A percentile compares a stretch with the other conserved stretches of the same genome.
phyloP scores from a whole-genome alignment of 2,888 invertebrate species.

The Scrobipalpa costella region DNA sequence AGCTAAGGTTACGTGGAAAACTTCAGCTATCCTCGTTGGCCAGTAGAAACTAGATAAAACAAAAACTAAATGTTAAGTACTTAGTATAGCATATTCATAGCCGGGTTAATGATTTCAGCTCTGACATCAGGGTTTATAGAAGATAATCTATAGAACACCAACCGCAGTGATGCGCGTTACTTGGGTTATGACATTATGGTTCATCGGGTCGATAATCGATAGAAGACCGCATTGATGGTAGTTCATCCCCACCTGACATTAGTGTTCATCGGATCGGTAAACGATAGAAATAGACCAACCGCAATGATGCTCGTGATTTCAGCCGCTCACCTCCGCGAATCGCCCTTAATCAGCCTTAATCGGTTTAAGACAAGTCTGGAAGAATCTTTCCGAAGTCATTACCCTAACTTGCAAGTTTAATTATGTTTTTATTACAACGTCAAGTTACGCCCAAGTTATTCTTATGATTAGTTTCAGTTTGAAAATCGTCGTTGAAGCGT shows the following conservation, averaged over 20 bases:
- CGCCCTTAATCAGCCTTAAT: conserved; percentile 17
- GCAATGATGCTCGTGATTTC: not conserved
- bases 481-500: not conserved
- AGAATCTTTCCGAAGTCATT: conserved; percentile 17
- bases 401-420: conserved; percentile 17
- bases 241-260: no score
- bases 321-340: conserved; percentile 12
- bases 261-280: not conserved
- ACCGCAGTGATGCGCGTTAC: no score
- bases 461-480: conserved; percentile 18
- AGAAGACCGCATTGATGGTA: no score
- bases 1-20: not conserved
- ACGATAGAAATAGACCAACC: not conserved
- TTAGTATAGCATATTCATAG: no score
- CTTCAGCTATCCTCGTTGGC: not conserved
- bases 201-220: no score
- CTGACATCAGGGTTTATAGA: no score
- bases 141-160: no score
- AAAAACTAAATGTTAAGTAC: no score
- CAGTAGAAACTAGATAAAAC: not conserved
- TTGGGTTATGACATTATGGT: no score
- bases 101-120: no score
- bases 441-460: conserved; percentile 3
- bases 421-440: conserved; percentile 5
- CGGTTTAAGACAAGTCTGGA: conserved; percentile 15